These are phyloP conservation scores for Nasalis larvatus DNA, from an alignment of 2,113 vertebrate species.

Conservation along the genomic window DNA sequence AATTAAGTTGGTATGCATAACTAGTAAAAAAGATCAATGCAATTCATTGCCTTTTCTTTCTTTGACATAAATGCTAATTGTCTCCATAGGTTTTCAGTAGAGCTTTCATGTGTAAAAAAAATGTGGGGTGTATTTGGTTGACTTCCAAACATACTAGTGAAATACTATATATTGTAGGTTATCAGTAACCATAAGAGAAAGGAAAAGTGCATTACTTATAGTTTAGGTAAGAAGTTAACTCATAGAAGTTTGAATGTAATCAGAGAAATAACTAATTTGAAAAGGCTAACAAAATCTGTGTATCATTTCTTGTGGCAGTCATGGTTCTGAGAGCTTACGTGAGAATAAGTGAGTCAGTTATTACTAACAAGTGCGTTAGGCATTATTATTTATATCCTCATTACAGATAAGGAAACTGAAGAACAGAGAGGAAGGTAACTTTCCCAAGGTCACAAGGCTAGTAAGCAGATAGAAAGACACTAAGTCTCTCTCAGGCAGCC, in stretches of 20 bases:
- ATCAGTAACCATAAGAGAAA: neutral
- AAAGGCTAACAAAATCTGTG: neutral
- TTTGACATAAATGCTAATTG: neutral
- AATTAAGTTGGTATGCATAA: neutral
- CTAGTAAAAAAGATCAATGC: neutral
- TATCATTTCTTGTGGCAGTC: accelerated
- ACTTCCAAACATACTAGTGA: neutral
- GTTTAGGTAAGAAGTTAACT: neutral
- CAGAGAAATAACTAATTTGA: neutral
- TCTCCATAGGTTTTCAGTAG: neutral
- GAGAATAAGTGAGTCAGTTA: accelerated
- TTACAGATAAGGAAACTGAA: neutral
- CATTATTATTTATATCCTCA: no score
- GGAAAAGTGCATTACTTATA: neutral
- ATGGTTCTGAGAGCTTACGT: neutral
- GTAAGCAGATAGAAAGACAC: neutral
- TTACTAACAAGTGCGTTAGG: neutral
- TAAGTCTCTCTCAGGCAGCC: neutral
- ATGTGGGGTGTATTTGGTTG: neutral
- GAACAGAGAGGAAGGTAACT: neutral
- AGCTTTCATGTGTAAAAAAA: neutral
- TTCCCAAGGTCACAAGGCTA: neutral
- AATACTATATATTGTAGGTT: neutral
- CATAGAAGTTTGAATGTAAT: neutral
- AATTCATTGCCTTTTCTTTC: neutral